phyloP scores from a whole-genome alignment of 92 coral and sea anemone genomes.

The Zoanthus solanderi region DNA sequence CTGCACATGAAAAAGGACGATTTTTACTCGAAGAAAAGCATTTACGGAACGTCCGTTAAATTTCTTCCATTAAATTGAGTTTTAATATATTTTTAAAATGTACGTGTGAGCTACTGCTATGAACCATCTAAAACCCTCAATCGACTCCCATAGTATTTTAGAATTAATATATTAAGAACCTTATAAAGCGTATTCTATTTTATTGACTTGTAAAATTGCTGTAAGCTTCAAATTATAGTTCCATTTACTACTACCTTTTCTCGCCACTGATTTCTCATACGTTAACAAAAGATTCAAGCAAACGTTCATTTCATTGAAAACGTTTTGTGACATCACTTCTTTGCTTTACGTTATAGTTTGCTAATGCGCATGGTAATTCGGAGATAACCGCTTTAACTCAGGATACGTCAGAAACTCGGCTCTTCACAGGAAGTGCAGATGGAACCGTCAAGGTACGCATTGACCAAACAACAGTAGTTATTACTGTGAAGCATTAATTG shows the following conservation, averaged over 20 bases:
- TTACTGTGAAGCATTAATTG: not conserved
- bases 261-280: not conserved
- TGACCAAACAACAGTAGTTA: not conserved
- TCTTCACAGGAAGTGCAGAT: conserved; percentile 96
- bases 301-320: not conserved
- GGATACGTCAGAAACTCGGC: conserved; percentile 94
- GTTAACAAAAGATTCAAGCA: not conserved
- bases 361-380: conserved; percentile 94
- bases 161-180: too few relatives aligned
- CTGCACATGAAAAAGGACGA: too few relatives aligned
- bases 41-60: too few relatives aligned
- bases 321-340: not conserved
- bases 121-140: too few relatives aligned
- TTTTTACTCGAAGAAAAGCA: too few relatives aligned
- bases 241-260: not conserved
- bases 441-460: conserved; percentile 91
- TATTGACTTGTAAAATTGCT: too few relatives aligned
- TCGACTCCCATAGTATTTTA: too few relatives aligned
- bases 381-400: conserved; percentile 95
- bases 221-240: not conserved
- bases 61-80: too few relatives aligned
- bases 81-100: too few relatives aligned
- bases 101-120: too few relatives aligned
- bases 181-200: too few relatives aligned
- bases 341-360: conserved; percentile 66